Base-by-base conservation (phyloP, 2,113 vertebrate genomes). In the Ochotona curzoniae region DNA sequence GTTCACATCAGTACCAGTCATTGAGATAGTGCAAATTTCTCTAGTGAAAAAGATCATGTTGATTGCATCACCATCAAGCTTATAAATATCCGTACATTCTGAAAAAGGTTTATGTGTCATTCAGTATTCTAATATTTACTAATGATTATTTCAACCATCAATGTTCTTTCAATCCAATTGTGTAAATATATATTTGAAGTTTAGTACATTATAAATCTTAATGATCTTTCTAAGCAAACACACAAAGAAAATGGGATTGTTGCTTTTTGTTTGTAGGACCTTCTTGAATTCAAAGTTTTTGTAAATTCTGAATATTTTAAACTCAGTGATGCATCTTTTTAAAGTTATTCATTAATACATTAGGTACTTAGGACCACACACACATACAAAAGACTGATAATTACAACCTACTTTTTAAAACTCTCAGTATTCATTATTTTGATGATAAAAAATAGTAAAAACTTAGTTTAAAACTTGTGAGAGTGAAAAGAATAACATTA, bases 1-100 rank as follows among this genome's bases (percentile, higher is more conserved):
- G 35, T 82, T 90, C 73, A 69, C 78, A 94, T 49, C 3, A 61
- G n/a, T 14, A 54, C 66, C 51, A n/a, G 60, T 90, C 83, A 76
- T 0, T 67, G 47, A 82, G 60, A 69, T 4, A 54, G 11, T 25
- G 49, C 69, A 84, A 76, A 49, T 14, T 60, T 67, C n/a, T 84
- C 30, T 47, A 79, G 13, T 84, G 90, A 57, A 51, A 47, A 83
- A 54, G 18, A 18, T 47, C 57, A 3, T 30, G 10, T 4, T 81
- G 0, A 44, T 44, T 44, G 38, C 76, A 10, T 25, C 11, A 70
- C 1, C 23, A 66, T 71, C 64, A 47, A 81, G 28, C 21, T 2
- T 74, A 61, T 73, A 71, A 76, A 73, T 15, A 66, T 67, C 2
- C 84, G 1, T 54, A 69, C 26, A 70, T 64, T 10, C n/a, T 87